Evolutionary conservation across 2,888 invertebrate genomes (phyloP), one percentile per base, ranked within the genome.

Genomic region (Euphydryas editha): DNA sequence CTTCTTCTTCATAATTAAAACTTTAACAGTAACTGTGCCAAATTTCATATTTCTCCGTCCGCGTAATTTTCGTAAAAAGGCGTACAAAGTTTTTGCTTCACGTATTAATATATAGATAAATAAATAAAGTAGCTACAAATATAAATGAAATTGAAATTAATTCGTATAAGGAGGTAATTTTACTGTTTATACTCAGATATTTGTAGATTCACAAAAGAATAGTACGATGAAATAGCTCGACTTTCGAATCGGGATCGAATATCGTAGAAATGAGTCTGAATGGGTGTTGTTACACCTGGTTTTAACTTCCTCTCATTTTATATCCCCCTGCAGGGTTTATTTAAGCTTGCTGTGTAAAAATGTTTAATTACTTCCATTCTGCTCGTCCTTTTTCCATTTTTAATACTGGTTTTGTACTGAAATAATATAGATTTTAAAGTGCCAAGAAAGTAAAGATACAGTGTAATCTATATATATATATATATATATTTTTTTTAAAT

Each of bases 311-410:
- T 56, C 57, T 61, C 66, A 65, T 66, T 72, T 59, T 64, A 66
- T 70, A 68, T 70, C n/a, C 69, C 67, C 65, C 69, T 71, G 71
- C 67, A 69, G 72, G 69, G 72, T 74, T 74, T 75, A 69, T 72
- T 71, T 70, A 74, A 73, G 65, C 70, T 58, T 58, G 44, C 68
- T 59, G 65, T 68, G 68, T 65, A 68, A 70, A 70, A 70, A 70
- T 68, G 70, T 70, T 70, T 70, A 70, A 70, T 70, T 70, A 68
- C 68, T 65, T 60, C 65, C 68, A 68, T 68, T 68, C 62, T 68
- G 57, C 57, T 42, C 60, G 68, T 61, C 62, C 68, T 63, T 64
- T 60, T 64, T 39, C 56, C 58, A 60, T 54, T 66, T 68, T 68
- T 57, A 67, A 62, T 68, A 58, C 47, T 44, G 61, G 63, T 65